Evolutionary conservation across 2,888 invertebrate species (phyloP).

Genomic region (Thera britannica): DNA sequence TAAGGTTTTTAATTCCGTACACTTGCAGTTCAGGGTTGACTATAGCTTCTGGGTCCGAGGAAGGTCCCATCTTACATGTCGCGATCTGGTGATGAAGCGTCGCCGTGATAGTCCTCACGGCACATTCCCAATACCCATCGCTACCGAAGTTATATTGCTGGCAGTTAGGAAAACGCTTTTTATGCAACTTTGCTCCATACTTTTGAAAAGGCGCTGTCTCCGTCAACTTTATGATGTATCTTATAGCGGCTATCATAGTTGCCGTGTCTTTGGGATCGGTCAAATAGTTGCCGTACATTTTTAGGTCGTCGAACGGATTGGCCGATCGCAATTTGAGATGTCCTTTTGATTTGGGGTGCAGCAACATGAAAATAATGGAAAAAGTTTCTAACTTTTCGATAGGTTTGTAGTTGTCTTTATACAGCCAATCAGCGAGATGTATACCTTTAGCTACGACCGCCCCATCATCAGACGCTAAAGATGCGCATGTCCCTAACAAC

Average conservation of each 20-base stretch:
- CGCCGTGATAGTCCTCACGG: constrained; percentile 83
- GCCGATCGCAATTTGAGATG: constrained; percentile 85
- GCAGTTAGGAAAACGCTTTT: constrained; percentile 83
- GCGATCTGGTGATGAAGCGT: constrained; percentile 89
- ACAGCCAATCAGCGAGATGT: constrained; percentile 70
- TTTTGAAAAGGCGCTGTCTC: constrained; percentile 85
- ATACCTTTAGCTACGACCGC: constrained; percentile 69
- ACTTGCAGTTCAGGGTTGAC: constrained; percentile 87
- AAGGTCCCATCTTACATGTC: constrained; percentile 89
- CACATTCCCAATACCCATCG: constrained; percentile 89
- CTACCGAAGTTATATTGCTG: constrained; percentile 77
- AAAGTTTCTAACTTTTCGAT: constrained; percentile 76
- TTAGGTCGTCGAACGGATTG: constrained; percentile 87
- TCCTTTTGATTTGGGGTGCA: constrained; percentile 88
- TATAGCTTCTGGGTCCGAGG: constrained; percentile 83
- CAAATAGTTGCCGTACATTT: constrained; percentile 90
- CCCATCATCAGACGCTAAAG: constrained; percentile 84
- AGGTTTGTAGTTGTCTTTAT: constrained; percentile 69
- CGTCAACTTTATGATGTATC: constrained; percentile 82
- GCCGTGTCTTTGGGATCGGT: constrained; percentile 85
- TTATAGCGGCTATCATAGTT: constrained; percentile 85
- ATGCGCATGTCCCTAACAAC: constrained; percentile 83
- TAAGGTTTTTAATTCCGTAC: constrained; percentile 84
- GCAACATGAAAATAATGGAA: constrained; percentile 80
- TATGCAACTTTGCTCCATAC: constrained; percentile 84